Evolutionary conservation across 2,797 vertebrate species (phyloP).

Genomic region (Miichthys miiuy): DNA sequence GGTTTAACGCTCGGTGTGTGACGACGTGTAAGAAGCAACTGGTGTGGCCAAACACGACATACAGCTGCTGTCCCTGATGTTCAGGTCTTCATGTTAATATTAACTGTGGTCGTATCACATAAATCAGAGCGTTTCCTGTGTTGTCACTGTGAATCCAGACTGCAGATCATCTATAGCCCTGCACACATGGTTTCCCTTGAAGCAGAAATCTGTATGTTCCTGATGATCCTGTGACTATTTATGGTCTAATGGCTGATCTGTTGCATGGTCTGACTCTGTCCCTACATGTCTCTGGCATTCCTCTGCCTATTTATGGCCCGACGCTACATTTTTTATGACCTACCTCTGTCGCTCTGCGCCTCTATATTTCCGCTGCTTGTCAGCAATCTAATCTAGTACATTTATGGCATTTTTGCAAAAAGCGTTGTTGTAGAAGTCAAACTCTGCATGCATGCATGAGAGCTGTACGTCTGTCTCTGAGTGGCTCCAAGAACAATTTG

Average conservation of each 20-base stretch:
- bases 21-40: too few relatives aligned
- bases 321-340: constrained; percentile 28
- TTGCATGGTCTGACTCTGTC: constrained; percentile 23
- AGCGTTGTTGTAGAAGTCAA: not conserved
- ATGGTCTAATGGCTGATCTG: constrained; percentile 19
- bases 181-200: constrained; percentile 1
- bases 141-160: not conserved
- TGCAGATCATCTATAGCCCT: not conserved
- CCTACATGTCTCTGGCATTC: constrained; percentile 51
- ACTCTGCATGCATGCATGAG: not conserved
- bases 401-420: not conserved
- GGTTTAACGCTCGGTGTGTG: too few relatives aligned
- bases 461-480: too few relatives aligned
- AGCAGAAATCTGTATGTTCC: constrained; percentile 20
- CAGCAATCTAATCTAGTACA: not conserved
- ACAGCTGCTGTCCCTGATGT: not conserved
- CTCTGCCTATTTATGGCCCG: constrained; percentile 53
- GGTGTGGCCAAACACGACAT: too few relatives aligned
- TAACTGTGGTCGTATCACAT: not conserved
- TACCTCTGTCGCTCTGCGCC: not conserved
- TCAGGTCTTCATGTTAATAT: not conserved
- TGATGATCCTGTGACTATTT: constrained; percentile 42
- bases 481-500: too few relatives aligned
- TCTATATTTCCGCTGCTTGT: not conserved
- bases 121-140: not conserved